phyloP scores from a whole-genome alignment of 2,797 vertebrate genomes.

The Cossypha polioptera region DNA sequence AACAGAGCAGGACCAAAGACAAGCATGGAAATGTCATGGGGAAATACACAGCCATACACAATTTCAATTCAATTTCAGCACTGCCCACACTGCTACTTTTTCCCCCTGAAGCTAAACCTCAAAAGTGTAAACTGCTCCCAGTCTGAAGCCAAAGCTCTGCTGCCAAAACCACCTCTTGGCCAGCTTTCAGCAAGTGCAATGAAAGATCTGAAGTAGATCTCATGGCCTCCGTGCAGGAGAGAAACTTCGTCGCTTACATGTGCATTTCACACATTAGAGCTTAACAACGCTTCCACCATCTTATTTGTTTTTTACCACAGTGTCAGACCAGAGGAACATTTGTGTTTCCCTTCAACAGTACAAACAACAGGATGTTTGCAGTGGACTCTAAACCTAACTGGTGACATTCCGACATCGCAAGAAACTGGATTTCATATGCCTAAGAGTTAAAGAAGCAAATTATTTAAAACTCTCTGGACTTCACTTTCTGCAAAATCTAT shows the following conservation, averaged over 20 bases:
- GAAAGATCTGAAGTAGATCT: background rate
- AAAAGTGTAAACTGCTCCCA: background rate
- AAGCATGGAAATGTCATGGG: background rate
- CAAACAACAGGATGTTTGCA: fast-evolving
- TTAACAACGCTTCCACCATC: background rate
- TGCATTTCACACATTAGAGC: background rate
- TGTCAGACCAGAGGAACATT: background rate
- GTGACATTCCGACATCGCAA: background rate
- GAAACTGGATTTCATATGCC: background rate
- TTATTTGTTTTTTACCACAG: background rate
- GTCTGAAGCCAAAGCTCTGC: background rate
- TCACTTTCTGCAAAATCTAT: background rate
- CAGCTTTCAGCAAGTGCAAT: background rate
- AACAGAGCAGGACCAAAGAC: background rate
- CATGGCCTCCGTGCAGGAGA: background rate
- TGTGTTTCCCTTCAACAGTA: background rate
- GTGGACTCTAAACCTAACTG: background rate
- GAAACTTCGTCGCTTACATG: fast-evolving
- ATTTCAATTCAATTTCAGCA: background rate
- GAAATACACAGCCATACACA: background rate
- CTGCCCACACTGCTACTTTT: background rate
- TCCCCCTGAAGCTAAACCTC: background rate
- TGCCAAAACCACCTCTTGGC: background rate
- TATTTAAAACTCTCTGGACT: background rate
- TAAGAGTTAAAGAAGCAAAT: background rate